A percentile compares a stretch with the other conserved stretches of the same genome.
These are phyloP conservation scores for Heteromormyrus szaboi DNA, from an alignment of 2,797 vertebrate species.

Conservation along the genomic window DNA sequence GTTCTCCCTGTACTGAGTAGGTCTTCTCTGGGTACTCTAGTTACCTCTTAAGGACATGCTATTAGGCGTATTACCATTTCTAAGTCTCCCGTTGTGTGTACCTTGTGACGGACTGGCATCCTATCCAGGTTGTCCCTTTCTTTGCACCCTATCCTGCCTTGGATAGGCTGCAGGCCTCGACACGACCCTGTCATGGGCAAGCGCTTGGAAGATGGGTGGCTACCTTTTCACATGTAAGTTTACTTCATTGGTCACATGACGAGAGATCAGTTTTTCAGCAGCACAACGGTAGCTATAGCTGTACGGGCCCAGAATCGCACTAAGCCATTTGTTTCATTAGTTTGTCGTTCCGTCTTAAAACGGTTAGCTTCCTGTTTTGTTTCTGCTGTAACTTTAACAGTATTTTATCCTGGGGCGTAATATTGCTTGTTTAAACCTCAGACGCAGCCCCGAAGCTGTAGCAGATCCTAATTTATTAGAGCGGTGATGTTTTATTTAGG, in stretches of 20 bases:
- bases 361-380: neutral
- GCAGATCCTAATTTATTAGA: neutral
- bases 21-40: neutral
- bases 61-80: neutral
- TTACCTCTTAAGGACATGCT: neutral
- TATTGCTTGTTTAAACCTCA: neutral
- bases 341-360: neutral
- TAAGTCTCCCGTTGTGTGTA: neutral
- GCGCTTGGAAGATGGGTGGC: neutral
- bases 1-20: neutral
- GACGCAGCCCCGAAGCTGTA: neutral
- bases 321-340: neutral
- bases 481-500: conserved; percentile 1
- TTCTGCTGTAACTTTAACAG: neutral
- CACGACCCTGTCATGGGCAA: neutral
- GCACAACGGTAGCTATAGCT: neutral
- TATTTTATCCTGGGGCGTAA: neutral
- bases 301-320: neutral
- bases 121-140: neutral
- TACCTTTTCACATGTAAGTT: neutral
- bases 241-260: neutral
- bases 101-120: neutral
- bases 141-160: neutral
- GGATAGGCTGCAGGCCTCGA: neutral
- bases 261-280: neutral